Conservation (phyloP, 2,113 vertebrate genomes). For the Solea solea region DNA sequence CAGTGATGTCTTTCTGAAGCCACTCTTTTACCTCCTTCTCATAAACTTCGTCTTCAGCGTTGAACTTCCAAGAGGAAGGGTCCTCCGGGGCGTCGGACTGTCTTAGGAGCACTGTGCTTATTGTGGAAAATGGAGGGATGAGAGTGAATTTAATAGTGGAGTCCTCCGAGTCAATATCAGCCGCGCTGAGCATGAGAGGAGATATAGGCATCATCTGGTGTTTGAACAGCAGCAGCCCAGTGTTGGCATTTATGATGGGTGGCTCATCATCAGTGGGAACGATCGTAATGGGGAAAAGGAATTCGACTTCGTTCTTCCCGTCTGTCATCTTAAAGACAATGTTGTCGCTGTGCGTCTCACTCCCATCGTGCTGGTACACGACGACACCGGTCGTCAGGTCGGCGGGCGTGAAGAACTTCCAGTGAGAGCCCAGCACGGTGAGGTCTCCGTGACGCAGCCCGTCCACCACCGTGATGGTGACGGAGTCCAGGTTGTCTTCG, state of each 20-base stretch:
- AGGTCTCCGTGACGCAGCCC: constrained; percentile 91
- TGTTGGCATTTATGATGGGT: constrained; percentile 92
- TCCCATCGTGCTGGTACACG: constrained; percentile 92
- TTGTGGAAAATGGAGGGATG: constrained; percentile 77
- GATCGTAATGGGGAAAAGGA: constrained; percentile 93
- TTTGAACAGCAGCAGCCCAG: constrained; percentile 88
- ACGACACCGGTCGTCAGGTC: constrained; percentile 85
- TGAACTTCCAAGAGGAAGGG: constrained; percentile 86
- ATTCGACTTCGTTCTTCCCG: constrained; percentile 89
- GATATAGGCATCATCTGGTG: constrained; percentile 87
- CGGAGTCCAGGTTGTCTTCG: constrained; percentile 88
- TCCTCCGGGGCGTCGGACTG: constrained; percentile 86
- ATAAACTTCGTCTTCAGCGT: constrained; percentile 84
- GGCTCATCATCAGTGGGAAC: constrained; percentile 94
- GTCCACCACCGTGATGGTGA: constrained; percentile 86
- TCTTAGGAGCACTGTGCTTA: constrained; percentile 87
- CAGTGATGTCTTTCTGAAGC: constrained; percentile 90
- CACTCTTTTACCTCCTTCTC: constrained; percentile 91
- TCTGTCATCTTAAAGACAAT: constrained; percentile 92
- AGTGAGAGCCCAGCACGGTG: constrained; percentile 80
- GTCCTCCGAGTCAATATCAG: constrained; percentile 94
- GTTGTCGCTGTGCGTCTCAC: constrained; percentile 93
- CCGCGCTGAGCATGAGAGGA: constrained; percentile 87
- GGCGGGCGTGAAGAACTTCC: constrained; percentile 85
- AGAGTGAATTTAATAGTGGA: constrained; percentile 87